Conservation (phyloP, 2,113 vertebrate species). For the Alaudala cheleensis region DNA sequence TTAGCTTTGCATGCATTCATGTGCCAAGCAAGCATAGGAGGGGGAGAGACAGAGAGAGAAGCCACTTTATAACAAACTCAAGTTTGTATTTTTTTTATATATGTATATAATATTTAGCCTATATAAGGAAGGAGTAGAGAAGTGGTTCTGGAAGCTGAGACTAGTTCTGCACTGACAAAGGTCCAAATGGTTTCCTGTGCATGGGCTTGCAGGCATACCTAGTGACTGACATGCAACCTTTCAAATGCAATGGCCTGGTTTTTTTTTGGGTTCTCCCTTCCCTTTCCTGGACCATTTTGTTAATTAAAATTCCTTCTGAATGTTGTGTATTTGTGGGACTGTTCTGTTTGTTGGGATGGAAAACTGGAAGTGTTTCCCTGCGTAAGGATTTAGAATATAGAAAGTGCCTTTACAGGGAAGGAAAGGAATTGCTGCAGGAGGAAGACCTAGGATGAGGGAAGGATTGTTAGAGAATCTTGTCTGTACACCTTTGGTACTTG, state of each 20-base stretch:
- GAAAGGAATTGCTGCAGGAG: not conserved
- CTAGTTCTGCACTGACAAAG: constrained; percentile 55
- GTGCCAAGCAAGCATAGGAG: constrained; percentile 85
- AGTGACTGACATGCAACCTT: constrained; percentile 47
- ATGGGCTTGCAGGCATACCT: constrained; percentile 53
- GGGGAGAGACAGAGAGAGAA: constrained; percentile 51
- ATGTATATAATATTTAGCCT: constrained; percentile 34
- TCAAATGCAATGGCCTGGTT: constrained; percentile 14
- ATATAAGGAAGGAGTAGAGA: constrained; percentile 3
- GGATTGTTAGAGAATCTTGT: not conserved
- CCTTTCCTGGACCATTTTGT: constrained; percentile 69
- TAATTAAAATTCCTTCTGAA: constrained; percentile 82
- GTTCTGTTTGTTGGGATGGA: constrained; percentile 54
- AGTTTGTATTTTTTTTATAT: constrained; percentile 47
- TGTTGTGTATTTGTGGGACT: constrained; percentile 70
- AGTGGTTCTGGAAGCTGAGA: constrained; percentile 29
- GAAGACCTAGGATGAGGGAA: not conserved
- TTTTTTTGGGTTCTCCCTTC: constrained; percentile 23
- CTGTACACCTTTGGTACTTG: not conserved
- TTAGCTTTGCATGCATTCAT: constrained; percentile 92
- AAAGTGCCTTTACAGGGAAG: constrained; percentile 19
- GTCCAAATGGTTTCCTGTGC: constrained; percentile 52
- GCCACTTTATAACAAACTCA: constrained; percentile 48
- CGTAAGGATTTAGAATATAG: not conserved
- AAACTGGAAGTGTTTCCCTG: not conserved